Base-by-base conservation (phyloP, 1,140 invertebrate genomes). In the Asbolus verrucosus region DNA sequence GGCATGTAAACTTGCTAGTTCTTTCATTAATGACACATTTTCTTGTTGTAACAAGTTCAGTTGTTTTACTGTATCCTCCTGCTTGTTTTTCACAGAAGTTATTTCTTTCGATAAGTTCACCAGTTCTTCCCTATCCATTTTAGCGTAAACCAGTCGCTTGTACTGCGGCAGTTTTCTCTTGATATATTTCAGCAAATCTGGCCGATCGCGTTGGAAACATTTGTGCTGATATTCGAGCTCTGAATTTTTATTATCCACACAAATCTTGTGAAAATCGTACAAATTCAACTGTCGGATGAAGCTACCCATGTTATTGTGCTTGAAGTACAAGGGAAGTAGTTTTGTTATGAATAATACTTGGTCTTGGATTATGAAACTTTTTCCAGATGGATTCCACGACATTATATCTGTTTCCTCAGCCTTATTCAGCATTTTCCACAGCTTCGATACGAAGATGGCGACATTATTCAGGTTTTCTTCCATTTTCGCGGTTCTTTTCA, bases 391-490 rank as follows among this genome's bases (percentile, higher is more conserved):
- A 60, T 67, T 73, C 75, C 75, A 76, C 19, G 43, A 36, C 4
- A 76, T 75, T 9, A 76, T 71, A n/a, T 73, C 21, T 41, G 68
- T 46, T 15, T 50, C 41, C 4, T 61, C 38, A 9, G 63, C 46
- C 21, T 76, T 66, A 24, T 73, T 72, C 6, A 76, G 38, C 50
- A 76, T 76, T 63, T 73, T 76, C 75, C 75, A 75, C 11, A 76
- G 30, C 36, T 76, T 76, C 13, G 69, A 73, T 9, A 76, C 59
- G 33, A 76, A 76, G 18, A 71, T 33, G 8, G 75, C 61, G 6
- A 75, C 54, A 6, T 21, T 24, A 11, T 27, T 60, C n/a, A n/a
- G n/a, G n/a, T n/a, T n/a, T n/a, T n/a, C n/a, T n/a, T n/a, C n/a
- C n/a, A n/a, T n/a, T n/a, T n/a, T n/a, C n/a, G n/a, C n/a, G n/a